Conservation (phyloP, 2,888 invertebrate genomes). For the Philaethria dido region DNA sequence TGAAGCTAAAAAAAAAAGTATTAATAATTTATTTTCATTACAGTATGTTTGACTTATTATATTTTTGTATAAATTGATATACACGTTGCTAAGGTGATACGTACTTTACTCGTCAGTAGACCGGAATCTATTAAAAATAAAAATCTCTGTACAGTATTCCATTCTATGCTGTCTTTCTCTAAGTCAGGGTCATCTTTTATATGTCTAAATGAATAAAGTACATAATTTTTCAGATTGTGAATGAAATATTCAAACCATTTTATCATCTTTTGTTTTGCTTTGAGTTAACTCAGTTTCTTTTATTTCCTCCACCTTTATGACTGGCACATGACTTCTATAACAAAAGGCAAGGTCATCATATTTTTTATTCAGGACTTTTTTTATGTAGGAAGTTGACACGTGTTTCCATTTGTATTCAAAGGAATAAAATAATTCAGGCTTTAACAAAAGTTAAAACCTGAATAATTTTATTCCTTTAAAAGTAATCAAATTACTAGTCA, state of each 20-base stretch:
- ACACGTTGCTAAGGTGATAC: too few species aligned
- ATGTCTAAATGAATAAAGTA: neutral
- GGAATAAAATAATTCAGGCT: neutral
- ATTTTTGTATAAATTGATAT: too few species aligned
- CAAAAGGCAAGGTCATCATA: conserved; percentile 23
- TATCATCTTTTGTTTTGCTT: conserved; percentile 22
- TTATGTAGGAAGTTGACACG: neutral
- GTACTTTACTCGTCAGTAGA: too few species aligned
- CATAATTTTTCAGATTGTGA: neutral
- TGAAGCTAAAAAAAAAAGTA: too few species aligned
- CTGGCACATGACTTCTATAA: conserved; percentile 12
- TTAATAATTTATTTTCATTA: too few species aligned
- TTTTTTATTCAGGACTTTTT: conserved; percentile 21
- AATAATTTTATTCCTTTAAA: too few species aligned
- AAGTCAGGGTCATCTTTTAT: neutral
- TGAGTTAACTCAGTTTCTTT: conserved; percentile 22
- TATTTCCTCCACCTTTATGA: conserved; percentile 25
- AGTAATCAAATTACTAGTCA: too few species aligned
- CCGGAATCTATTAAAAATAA: too few species aligned
- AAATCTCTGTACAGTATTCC: too few species aligned
- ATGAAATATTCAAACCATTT: conserved; percentile 28
- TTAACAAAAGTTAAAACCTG: too few species aligned
- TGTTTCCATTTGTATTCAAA: neutral
- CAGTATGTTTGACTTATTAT: too few species aligned
- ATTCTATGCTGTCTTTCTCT: too few species aligned